These are phyloP conservation scores for Remorina albescens DNA, from an alignment of 2,797 vertebrate genomes.

Conservation along the genomic window DNA sequence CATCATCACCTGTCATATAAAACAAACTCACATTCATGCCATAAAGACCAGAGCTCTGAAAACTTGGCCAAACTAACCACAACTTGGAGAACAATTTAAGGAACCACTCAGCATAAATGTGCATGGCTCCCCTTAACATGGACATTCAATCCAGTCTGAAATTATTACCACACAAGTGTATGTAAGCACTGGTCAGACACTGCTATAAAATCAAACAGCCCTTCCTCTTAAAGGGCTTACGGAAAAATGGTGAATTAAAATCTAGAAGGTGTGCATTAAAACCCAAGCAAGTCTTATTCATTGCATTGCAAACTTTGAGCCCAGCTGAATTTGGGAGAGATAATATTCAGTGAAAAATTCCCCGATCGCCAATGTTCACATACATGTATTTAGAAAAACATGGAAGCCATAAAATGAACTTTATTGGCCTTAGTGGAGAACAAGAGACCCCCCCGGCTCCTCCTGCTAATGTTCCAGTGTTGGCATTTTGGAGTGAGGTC, in stretches of 20 bases:
- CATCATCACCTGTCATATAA: not conserved
- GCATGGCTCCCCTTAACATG: not conserved
- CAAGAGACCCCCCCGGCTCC: slow-evolving; percentile 48
- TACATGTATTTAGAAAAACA: slow-evolving; percentile 55
- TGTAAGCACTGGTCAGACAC: slow-evolving; percentile 5
- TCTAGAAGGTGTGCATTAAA: not conserved
- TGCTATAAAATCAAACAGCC: not conserved
- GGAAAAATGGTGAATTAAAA: not conserved
- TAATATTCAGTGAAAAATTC: slow-evolving; percentile 23
- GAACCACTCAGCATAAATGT: not conserved
- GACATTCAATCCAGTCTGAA: not conserved
- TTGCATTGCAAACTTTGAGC: not conserved
- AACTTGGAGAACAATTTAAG: not conserved
- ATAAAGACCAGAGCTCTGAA: not conserved
- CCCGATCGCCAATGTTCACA: slow-evolving; percentile 34
- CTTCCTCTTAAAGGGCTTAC: not conserved
- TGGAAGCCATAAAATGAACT: slow-evolving; percentile 66
- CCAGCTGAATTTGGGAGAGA: slow-evolving; percentile 1
- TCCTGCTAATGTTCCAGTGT: slow-evolving; percentile 57
- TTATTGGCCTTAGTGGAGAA: slow-evolving; percentile 59
- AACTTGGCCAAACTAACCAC: not conserved
- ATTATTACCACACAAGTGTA: slow-evolving; percentile 16
- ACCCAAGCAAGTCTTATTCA: not conserved
- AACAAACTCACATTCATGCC: not conserved
- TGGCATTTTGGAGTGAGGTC: slow-evolving; percentile 72